These are phyloP conservation scores for Emydura subglobosa DNA, from an alignment of 2,113 vertebrate species.

Conservation along the genomic window DNA sequence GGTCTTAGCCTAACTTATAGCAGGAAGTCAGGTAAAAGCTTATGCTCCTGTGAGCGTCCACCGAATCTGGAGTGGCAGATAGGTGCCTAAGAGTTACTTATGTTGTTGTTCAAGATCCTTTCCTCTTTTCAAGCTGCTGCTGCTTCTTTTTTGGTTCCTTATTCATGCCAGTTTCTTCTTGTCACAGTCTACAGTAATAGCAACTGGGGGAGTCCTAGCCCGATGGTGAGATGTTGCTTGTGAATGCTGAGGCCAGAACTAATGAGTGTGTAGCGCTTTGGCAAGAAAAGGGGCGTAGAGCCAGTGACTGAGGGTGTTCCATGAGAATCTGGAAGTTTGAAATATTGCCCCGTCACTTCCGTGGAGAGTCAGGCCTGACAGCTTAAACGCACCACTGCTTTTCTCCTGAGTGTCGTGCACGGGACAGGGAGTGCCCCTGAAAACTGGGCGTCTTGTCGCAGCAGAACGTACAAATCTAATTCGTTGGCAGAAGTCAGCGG, in stretches of 20 bases:
- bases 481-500: background rate
- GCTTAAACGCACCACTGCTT: background rate
- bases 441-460: background rate
- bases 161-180: background rate
- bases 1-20: background rate
- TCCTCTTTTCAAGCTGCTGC: accelerated
- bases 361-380: background rate
- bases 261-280: background rate
- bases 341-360: background rate
- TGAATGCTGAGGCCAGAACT: background rate
- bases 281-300: background rate
- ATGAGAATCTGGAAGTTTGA: background rate
- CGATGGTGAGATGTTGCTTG: background rate
- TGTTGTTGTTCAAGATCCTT: background rate
- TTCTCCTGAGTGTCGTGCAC: too few species aligned
- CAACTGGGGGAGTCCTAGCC: background rate
- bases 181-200: background rate
- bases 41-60: background rate
- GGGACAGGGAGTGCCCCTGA: background rate
- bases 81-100: background rate
- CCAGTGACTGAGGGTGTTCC: background rate
- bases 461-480: background rate
- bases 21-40: background rate
- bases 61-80: background rate
- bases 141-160: background rate